phyloP scores from a whole-genome alignment of 1,140 invertebrate genomes.

The Procambarus clarkii region DNA sequence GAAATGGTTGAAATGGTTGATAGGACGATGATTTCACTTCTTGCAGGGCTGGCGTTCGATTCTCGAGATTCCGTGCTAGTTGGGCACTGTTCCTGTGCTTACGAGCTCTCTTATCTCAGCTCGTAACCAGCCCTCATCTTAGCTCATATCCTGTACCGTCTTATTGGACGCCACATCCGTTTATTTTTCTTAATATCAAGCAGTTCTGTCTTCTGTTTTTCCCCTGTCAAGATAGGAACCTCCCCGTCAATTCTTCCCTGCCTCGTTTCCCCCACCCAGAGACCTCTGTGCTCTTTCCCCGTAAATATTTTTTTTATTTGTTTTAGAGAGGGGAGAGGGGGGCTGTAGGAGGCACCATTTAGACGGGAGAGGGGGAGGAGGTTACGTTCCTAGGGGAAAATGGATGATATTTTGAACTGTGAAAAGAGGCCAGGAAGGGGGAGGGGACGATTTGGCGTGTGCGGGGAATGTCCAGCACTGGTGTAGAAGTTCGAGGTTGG shows the following conservation, averaged over 20 bases:
- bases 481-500: no score
- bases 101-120: no score
- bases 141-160: no score
- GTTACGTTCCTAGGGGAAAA: slow-evolving; percentile 6
- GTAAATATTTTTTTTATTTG: slow-evolving; percentile 36
- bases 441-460: neutral
- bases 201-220: neutral
- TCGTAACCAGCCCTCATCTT: no score
- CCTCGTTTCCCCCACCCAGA: neutral
- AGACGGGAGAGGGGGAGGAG: neutral
- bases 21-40: no score
- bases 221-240: neutral
- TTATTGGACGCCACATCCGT: no score
- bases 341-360: slow-evolving; percentile 37
- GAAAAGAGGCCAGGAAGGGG: neutral
- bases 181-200: no score
- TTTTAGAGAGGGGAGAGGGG: neutral
- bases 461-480: no score
- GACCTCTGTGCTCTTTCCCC: slow-evolving; percentile 8
- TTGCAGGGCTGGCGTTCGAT: no score
- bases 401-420: slow-evolving; percentile 22
- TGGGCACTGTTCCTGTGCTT: no score
- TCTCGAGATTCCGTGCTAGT: no score
- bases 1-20: no score
- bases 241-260: neutral